Base-by-base conservation (phyloP, 2,888 invertebrate genomes). In the Clostera curtula region DNA sequence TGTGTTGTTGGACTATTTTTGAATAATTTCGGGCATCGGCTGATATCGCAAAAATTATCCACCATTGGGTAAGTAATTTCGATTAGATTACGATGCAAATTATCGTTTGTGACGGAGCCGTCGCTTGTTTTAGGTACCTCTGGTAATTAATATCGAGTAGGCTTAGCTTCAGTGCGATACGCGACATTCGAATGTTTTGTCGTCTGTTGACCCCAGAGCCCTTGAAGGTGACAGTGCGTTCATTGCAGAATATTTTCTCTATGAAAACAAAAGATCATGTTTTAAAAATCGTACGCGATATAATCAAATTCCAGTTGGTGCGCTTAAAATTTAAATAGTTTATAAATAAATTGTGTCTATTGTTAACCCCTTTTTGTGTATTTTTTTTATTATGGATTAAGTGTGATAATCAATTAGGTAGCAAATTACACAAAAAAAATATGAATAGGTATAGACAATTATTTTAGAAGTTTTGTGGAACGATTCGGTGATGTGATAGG, bases 11-110 rank as follows among this genome's bases (percentile, higher is more conserved):
- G 73, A 75, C 75, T 67, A 67, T 73, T 57, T 51, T 49, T 35
- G 42, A 50, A 59, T 51, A 49, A 52, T 60, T 49, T 68, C 55
- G 65, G 60, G 61, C 59, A 56, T 48, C 57, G 59, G 55, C 66
- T 66, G 80, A 75, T 82, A 79, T 66, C 72, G 71, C 65, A 55
- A 71, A 73, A 75, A 75, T 72, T 71, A 77, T 79, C 75, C 82
- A 82, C 74, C 72, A 83, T 83, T 82, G 76, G 83, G 83, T 83
- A 66, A 83, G 83, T 58, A 61, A 62, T 72, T 67, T 74, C 55
- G 82, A 83, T 83, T 77, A 82, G 79, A 82, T 83, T 79, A 76
- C 69, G 57, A 75, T 79, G 74, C 74, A 72, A 79, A 77, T 79
- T 74, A 76, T 75, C 72, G 66, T 65, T 64, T 50, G 49, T 50